These are phyloP conservation scores for Diceros bicornis DNA, from an alignment of 2,797 vertebrate species.

Conservation along the genomic window DNA sequence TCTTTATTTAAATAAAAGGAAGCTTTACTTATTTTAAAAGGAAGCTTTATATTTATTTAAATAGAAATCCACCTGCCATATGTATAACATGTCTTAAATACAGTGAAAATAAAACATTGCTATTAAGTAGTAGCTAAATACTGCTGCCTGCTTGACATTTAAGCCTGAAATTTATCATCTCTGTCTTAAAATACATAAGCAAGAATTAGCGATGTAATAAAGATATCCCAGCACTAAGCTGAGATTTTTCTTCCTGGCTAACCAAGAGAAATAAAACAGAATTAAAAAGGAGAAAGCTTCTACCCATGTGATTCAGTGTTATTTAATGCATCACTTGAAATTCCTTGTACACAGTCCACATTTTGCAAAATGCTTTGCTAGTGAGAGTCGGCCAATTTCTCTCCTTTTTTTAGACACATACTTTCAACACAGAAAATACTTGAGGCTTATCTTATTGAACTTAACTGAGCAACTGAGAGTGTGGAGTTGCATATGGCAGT, in stretches of 20 bases:
- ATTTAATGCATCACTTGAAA: not conserved
- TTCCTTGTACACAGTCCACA: not conserved
- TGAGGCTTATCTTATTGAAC: not conserved
- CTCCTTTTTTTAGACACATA: not conserved
- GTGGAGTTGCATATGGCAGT: not conserved
- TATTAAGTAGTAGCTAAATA: conserved; percentile 36
- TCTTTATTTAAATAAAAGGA: not conserved
- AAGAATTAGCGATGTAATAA: conserved; percentile 15
- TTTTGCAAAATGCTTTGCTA: not conserved
- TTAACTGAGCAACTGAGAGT: not conserved
- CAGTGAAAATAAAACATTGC: not conserved
- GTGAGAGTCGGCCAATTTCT: not conserved
- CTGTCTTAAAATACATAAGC: not conserved
- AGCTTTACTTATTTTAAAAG: not conserved
- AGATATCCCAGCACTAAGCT: not conserved
- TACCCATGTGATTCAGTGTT: not conserved
- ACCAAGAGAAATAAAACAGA: not conserved
- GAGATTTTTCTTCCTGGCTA: not conserved
- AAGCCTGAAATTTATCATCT: not conserved
- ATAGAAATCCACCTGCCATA: not conserved
- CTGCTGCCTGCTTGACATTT: not conserved
- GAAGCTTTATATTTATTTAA: not conserved
- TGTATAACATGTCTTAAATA: not conserved
- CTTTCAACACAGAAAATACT: not conserved
- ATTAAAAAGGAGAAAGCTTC: not conserved